A percentile compares a stretch with the other conserved stretches of the same genome.
phyloP scores from a whole-genome alignment of 1,140 invertebrate genomes.

The Rhizoglyphus robini region DNA sequence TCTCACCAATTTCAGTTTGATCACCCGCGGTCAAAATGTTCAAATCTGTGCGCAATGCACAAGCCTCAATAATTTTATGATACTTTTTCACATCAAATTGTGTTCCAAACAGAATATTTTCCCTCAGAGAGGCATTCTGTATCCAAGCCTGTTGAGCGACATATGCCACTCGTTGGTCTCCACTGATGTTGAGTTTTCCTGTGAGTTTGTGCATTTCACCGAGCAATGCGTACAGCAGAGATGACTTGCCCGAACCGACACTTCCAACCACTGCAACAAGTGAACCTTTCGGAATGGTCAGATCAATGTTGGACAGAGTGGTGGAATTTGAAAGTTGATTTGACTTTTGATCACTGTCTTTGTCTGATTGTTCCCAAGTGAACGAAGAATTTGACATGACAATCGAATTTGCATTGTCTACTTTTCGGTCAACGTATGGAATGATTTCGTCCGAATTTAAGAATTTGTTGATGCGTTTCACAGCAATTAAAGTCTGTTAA shows the following conservation, averaged over 20 bases:
- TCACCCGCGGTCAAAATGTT: constrained; percentile 35
- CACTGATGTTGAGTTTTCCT: too few relatives aligned
- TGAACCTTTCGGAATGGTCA: constrained; percentile 48
- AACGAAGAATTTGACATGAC: constrained; percentile 25
- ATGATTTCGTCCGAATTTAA: too few relatives aligned
- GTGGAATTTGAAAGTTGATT: neutral
- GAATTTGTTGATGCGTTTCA: constrained; percentile 34
- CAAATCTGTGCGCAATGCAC: constrained; percentile 31
- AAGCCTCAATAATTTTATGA: constrained; percentile 33
- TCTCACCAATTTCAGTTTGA: constrained; percentile 39
- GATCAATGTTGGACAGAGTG: constrained; percentile 53
- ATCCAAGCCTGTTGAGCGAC: too few relatives aligned
- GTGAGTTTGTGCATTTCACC: too few relatives aligned
- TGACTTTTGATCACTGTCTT: neutral
- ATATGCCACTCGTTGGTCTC: too few relatives aligned
- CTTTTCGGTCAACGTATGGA: constrained; percentile 30
- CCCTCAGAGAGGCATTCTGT: too few relatives aligned
- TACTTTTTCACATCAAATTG: too few relatives aligned
- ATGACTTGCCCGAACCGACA: too few relatives aligned
- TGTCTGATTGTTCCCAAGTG: constrained; percentile 24
- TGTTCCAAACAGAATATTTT: too few relatives aligned
- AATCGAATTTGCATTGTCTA: constrained; percentile 19
- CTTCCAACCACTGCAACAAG: constrained; percentile 73
- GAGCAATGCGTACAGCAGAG: too few relatives aligned
- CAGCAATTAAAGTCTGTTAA: constrained; percentile 27